phyloP scores from a whole-genome alignment of 2,888 invertebrate species.

The Anthophora plumipes region DNA sequence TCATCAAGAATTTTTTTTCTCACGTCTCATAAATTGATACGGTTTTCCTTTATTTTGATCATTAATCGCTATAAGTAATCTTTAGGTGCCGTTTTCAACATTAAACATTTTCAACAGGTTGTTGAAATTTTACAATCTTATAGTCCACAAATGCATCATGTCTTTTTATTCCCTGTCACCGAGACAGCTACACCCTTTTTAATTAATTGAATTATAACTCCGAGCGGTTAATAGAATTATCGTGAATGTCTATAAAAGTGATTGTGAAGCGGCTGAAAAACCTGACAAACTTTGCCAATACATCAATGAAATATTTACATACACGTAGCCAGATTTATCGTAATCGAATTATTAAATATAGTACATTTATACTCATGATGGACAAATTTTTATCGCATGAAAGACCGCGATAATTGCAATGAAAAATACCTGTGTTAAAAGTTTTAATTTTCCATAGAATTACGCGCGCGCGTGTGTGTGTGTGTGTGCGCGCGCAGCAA shows the following conservation, averaged over 20 bases:
- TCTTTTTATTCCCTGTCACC: not conserved
- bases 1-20: not conserved
- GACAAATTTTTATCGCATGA: no score
- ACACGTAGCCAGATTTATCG: not conserved
- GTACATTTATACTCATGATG: no score
- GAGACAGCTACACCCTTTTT: not conserved
- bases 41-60: not conserved
- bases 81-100: not conserved
- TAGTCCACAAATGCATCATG: conserved; percentile 2
- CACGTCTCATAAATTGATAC: not conserved
- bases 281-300: not conserved
- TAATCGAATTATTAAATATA: no score
- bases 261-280: not conserved
- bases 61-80: not conserved
- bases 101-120: not conserved
- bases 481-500: no score
- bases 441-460: no score
- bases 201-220: conserved; percentile 17
- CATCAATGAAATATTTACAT: not conserved
- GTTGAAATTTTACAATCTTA: not conserved
- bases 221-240: conserved; percentile 7
- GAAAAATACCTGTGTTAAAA: no score
- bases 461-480: no score
- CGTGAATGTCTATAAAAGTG: not conserved
- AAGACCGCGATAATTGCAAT: no score